Conservation (phyloP, 1,140 invertebrate species). For the Aphelinus certus region DNA sequence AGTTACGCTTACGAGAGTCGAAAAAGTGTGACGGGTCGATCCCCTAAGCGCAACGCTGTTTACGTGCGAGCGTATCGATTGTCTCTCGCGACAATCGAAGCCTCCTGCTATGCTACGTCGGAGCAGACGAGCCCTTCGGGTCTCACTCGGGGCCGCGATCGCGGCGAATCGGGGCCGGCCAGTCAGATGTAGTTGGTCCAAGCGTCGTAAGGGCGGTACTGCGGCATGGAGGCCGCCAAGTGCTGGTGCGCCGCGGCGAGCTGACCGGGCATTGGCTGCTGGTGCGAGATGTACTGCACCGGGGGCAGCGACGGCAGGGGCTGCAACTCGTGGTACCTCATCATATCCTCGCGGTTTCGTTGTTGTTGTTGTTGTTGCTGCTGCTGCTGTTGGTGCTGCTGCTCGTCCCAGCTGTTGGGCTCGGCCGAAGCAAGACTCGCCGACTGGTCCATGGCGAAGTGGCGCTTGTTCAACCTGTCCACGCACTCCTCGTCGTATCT, state of each 20-base stretch:
- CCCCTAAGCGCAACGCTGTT: too few relatives aligned
- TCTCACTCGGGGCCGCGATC: neutral
- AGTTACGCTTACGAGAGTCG: too few relatives aligned
- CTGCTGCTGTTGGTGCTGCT: slow-evolving; percentile 31
- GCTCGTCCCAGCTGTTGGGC: slow-evolving; percentile 25
- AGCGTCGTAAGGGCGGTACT: slow-evolving; percentile 55
- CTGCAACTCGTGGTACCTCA: slow-evolving; percentile 66
- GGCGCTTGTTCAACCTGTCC: slow-evolving; percentile 59
- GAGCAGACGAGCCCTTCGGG: too few relatives aligned
- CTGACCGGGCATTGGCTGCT: slow-evolving; percentile 34
- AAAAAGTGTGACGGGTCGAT: too few relatives aligned
- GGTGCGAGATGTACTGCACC: slow-evolving; percentile 56
- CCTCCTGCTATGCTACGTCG: too few relatives aligned
- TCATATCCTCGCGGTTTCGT: slow-evolving; percentile 56
- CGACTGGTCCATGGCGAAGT: slow-evolving; percentile 46
- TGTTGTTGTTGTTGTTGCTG: slow-evolving; percentile 15
- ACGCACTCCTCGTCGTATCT: slow-evolving; percentile 62
- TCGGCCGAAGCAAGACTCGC: neutral
- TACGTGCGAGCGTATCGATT: too few relatives aligned
- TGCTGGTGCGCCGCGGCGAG: slow-evolving; percentile 32
- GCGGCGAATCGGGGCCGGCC: neutral
- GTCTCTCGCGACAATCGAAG: too few relatives aligned
- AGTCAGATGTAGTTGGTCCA: slow-evolving; percentile 53
- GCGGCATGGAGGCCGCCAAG: slow-evolving; percentile 42
- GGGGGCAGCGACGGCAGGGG: slow-evolving; percentile 54